phyloP scores from a whole-genome alignment of 2,797 vertebrate species.

The Cygnus olor region DNA sequence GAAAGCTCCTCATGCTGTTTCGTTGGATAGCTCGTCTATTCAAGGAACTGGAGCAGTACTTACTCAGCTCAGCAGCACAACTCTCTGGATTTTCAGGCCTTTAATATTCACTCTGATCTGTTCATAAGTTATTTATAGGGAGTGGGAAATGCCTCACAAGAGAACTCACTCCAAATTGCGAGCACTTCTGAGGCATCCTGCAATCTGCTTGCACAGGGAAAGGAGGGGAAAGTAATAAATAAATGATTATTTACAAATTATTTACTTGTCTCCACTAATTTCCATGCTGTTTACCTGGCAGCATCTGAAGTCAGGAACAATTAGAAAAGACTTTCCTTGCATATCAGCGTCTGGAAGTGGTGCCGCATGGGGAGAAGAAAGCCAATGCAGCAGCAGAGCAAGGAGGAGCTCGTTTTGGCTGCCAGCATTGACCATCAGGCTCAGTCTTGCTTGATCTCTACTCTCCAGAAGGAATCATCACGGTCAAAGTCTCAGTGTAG shows the following conservation, averaged over 20 bases:
- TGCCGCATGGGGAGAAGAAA: not conserved
- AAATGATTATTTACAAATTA: conserved; percentile 70
- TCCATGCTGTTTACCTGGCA: conserved; percentile 51
- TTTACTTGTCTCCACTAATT: conserved; percentile 69
- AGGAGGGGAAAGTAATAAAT: conserved; percentile 65
- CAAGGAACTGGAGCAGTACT: not conserved
- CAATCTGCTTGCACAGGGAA: conserved; percentile 52
- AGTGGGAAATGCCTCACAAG: conserved; percentile 59
- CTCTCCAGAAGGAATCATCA: not conserved
- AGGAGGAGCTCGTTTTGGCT: not conserved
- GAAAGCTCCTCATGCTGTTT: conserved; percentile 25
- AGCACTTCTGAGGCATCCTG: conserved; percentile 45
- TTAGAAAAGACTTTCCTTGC: not conserved
- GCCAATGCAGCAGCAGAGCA: not conserved
- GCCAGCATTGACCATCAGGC: not conserved
- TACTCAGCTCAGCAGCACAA: not conserved
- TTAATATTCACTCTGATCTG: conserved; percentile 61
- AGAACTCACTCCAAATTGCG: conserved; percentile 2
- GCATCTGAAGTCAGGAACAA: conserved; percentile 31
- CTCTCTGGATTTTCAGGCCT: conserved; percentile 36
- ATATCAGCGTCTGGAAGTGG: not conserved
- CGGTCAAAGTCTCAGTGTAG: not conserved
- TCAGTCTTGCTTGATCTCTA: not conserved
- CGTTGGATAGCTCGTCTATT: not conserved
- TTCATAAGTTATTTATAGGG: conserved; percentile 65